Conservation (phyloP, 2,888 invertebrate genomes). For the Patella pellucida region DNA sequence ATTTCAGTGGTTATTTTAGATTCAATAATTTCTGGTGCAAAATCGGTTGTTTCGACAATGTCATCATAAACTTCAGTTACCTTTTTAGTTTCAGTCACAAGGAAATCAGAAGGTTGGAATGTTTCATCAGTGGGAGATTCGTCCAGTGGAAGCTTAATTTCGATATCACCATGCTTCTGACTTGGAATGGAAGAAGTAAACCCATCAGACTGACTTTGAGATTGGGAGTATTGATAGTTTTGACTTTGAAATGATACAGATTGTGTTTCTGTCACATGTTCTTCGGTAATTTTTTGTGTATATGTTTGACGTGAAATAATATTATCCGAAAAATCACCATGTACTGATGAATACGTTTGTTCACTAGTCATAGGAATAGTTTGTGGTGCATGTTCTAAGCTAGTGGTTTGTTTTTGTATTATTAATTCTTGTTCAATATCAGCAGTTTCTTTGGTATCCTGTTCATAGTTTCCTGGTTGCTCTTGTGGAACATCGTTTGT, state of each 20-base stretch:
- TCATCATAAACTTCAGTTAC: not conserved
- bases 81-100: not conserved
- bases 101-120: not conserved
- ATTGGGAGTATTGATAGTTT: not conserved
- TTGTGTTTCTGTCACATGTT: conserved; percentile 1
- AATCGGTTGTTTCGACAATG: not conserved
- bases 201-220: not conserved
- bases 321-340: not conserved
- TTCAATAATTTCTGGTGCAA: not conserved
- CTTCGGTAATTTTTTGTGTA: not conserved
- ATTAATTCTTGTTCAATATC: conserved; percentile 13
- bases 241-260: not conserved
- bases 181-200: not conserved
- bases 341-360: not conserved
- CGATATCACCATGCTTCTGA: conserved; percentile 2
- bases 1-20: conserved; percentile 11
- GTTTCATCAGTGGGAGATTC: conserved; percentile 14
- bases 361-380: not conserved
- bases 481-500: not conserved
- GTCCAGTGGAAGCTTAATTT: conserved; percentile 12
- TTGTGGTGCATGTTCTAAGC: conserved; percentile 5
- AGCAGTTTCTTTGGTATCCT: conserved; percentile 8
- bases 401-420: not conserved
- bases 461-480: conserved; percentile 10
- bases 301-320: not conserved